These are phyloP conservation scores for Pontoporia blainvillei DNA, from an alignment of 2,113 vertebrate species.

Conservation along the genomic window DNA sequence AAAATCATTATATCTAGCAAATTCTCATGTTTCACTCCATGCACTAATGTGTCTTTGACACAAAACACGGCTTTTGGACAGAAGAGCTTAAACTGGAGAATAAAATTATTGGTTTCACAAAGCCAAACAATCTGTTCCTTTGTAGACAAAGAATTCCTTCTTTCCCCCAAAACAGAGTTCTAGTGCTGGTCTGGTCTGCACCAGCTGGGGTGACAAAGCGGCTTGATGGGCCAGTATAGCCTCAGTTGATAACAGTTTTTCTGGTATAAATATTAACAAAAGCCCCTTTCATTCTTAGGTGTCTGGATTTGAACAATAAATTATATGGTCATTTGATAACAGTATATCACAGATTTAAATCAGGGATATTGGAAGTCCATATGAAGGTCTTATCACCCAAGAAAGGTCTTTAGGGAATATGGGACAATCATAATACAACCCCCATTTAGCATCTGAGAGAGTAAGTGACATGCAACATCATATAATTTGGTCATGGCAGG, in stretches of 20 bases:
- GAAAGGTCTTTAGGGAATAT: neutral
- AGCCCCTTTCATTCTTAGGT: neutral
- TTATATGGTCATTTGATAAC: neutral
- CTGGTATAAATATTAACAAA: neutral
- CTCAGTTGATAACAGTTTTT: neutral
- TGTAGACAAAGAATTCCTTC: neutral
- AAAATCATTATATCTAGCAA: slow-evolving; percentile 34
- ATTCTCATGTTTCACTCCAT: neutral
- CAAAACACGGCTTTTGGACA: neutral
- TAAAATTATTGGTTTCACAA: neutral
- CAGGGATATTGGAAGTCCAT: neutral
- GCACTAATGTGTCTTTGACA: neutral
- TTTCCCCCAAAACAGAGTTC: neutral
- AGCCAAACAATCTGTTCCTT: neutral
- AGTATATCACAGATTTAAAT: neutral
- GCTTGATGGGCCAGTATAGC: neutral
- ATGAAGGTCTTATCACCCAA: neutral
- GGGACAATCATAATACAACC: neutral
- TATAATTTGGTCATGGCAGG: neutral
- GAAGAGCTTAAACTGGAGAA: neutral
- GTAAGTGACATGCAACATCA: neutral
- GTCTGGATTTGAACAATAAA: neutral
- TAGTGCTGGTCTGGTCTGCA: neutral
- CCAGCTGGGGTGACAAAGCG: neutral
- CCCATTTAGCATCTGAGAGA: neutral